A percentile compares a stretch with the other conserved stretches of the same genome.
These are phyloP conservation scores for Pedetes capensis DNA, from an alignment of 2,113 vertebrate genomes.

Conservation along the genomic window DNA sequence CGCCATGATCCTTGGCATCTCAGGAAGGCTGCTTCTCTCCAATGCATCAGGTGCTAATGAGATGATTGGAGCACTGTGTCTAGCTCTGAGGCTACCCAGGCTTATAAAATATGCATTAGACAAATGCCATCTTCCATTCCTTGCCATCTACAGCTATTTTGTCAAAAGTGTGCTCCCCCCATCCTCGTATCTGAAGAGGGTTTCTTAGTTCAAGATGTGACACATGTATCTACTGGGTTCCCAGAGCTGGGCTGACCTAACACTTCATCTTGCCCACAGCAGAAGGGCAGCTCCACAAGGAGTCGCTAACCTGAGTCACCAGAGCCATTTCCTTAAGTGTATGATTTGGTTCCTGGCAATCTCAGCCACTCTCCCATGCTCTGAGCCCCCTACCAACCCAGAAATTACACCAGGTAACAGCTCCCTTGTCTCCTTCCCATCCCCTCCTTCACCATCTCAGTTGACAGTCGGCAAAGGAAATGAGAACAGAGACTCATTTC, in stretches of 20 bases:
- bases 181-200: background rate
- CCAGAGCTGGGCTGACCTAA: background rate
- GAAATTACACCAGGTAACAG: slow-evolving; percentile 62
- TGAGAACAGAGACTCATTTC: slow-evolving; percentile 68
- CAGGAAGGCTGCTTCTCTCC: background rate
- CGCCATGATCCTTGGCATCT: background rate
- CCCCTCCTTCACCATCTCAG: background rate
- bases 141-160: background rate
- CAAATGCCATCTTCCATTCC: background rate
- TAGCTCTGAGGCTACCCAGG: background rate
- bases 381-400: background rate
- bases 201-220: background rate
- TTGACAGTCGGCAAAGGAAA: slow-evolving; percentile 57
- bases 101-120: slow-evolving; percentile 40
- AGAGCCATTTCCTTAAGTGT: slow-evolving; percentile 74
- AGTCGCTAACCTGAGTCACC: slow-evolving; percentile 56
- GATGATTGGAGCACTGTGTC: background rate
- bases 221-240: background rate
- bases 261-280: slow-evolving; percentile 23
- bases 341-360: slow-evolving; percentile 57
- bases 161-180: background rate
- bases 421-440: slow-evolving; percentile 34
- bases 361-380: slow-evolving; percentile 50
- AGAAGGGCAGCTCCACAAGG: background rate
- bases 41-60: background rate